phyloP scores from a whole-genome alignment of 2,888 invertebrate genomes.

The Gandaritis pyraliata region DNA sequence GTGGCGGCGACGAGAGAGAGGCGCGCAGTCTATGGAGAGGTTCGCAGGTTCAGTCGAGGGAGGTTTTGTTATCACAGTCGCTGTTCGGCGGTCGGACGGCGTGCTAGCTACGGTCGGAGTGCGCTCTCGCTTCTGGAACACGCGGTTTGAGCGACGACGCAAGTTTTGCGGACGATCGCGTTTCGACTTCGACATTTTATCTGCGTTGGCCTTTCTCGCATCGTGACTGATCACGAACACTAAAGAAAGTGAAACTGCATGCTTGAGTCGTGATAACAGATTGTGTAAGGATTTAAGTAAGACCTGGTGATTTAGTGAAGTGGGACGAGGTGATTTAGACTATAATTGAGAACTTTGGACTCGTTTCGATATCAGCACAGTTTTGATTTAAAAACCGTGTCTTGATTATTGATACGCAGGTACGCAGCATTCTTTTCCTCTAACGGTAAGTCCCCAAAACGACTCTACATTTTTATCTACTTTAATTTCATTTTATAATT shows the following conservation, averaged over 20 bases:
- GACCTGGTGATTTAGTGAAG: slow-evolving; percentile 65
- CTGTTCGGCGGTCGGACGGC: slow-evolving; percentile 78
- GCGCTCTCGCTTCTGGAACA: slow-evolving; percentile 49
- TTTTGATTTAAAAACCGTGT: slow-evolving; percentile 76
- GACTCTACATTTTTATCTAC: slow-evolving; percentile 7
- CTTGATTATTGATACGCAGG: slow-evolving; percentile 74
- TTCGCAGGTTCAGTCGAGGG: slow-evolving; percentile 76
- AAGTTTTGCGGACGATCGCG: slow-evolving; percentile 78
- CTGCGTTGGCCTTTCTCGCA: slow-evolving; percentile 58
- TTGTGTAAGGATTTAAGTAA: slow-evolving; percentile 66
- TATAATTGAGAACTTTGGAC: slow-evolving; percentile 62
- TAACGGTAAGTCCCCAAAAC: slow-evolving; percentile 62
- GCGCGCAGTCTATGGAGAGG: slow-evolving; percentile 73
- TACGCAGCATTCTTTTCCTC: slow-evolving; percentile 55
- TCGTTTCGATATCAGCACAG: slow-evolving; percentile 78
- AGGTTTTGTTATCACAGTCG: slow-evolving; percentile 82
- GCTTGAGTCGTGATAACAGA: slow-evolving; percentile 64
- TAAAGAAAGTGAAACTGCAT: slow-evolving; percentile 75
- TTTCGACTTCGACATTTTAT: slow-evolving; percentile 59
- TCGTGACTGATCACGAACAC: slow-evolving; percentile 67
- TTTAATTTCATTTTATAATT: slow-evolving; percentile 15
- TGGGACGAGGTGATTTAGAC: slow-evolving; percentile 57
- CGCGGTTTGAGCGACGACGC: slow-evolving; percentile 58
- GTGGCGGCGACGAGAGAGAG: slow-evolving; percentile 63
- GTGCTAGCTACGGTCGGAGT: slow-evolving; percentile 58